Evolutionary conservation across 2,888 invertebrate species (phyloP), one percentile per base, ranked within the genome.

Genomic region (Mimachlamys varia): DNA sequence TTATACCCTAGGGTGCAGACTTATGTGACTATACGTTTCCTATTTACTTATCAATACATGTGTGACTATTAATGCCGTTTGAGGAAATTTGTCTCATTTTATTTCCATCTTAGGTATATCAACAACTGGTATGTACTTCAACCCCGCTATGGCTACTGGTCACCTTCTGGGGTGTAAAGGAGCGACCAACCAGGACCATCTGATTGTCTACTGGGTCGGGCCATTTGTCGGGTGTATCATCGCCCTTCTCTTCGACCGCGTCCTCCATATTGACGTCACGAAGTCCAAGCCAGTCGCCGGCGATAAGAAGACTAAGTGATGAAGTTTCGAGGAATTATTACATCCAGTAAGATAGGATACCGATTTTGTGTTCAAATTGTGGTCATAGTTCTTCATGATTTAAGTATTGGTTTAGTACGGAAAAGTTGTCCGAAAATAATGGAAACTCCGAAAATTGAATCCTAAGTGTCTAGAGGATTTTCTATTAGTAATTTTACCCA

Each of bases 71-170:
- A n/a, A 44, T 44, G 44, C 7, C 44, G 44, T 44, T 44, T 44
- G 44, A 44, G 44, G 3, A 5, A 44, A 5, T 44, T 44, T 3
- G 3, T 44, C 7, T 44, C 44, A 44, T 44, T 44, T 7, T n/a
- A n/a, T 27, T 76, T 76, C 33, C 33, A 33, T 93, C 93, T 0
- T 97, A 99, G 99, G 99, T 15, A 98, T 99, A 95, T 98, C 98
- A 96, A 98, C 98, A 95, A 98, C 99, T 19, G 99, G 99, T 4
- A 99, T 99, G 58, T 99, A 99, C 96, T 98, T 99, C 97, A 99
- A 99, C 97, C 99, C 99, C 0, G 98, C 98, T 0, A 97, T 99
- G 96, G 99, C 99, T 0, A 98, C 98, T 0, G 98, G 98, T 0
- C 97, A 99, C 92, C 99, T 98, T 96, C 98, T 98, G 95, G 99